These are phyloP conservation scores for Acleris laterana DNA, from an alignment of 2,888 invertebrate species.

Conservation along the genomic window DNA sequence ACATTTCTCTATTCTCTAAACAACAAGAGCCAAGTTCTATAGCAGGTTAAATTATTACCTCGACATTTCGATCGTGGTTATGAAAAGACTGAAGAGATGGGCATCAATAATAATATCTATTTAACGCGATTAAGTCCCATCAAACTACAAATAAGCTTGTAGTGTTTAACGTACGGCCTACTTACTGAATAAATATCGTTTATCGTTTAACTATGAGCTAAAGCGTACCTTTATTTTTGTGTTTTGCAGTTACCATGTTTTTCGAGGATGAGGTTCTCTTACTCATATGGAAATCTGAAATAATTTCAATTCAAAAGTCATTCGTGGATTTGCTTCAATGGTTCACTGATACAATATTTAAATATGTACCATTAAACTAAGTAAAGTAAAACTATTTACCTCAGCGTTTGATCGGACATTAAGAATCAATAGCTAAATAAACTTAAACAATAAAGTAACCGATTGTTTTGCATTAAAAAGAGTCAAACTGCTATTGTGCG, in stretches of 20 bases:
- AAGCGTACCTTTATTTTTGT: slow-evolving; percentile 32
- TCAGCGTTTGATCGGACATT: too few species aligned
- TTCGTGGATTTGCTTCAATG: slow-evolving; percentile 1
- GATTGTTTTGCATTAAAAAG: too few species aligned
- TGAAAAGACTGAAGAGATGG: background rate
- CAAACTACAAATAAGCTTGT: too few species aligned
- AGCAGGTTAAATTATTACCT: background rate
- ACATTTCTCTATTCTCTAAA: background rate
- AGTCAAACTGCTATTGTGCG: too few species aligned
- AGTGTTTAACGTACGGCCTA: too few species aligned
- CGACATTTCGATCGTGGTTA: background rate
- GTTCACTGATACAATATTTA: background rate
- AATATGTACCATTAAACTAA: too few species aligned
- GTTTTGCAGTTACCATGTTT: slow-evolving; percentile 31
- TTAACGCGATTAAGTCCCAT: background rate
- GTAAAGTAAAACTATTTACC: too few species aligned
- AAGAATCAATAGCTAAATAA: too few species aligned
- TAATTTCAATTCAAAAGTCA: slow-evolving; percentile 3
- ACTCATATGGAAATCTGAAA: slow-evolving; percentile 29
- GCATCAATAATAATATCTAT: background rate
- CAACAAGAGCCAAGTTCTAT: too few species aligned
- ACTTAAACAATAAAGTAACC: too few species aligned
- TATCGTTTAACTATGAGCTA: background rate
- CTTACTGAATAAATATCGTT: too few species aligned
- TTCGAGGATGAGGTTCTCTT: slow-evolving; percentile 27